phyloP scores from a whole-genome alignment of 2,888 invertebrate genomes.

The Caenorhabditis sp. region DNA sequence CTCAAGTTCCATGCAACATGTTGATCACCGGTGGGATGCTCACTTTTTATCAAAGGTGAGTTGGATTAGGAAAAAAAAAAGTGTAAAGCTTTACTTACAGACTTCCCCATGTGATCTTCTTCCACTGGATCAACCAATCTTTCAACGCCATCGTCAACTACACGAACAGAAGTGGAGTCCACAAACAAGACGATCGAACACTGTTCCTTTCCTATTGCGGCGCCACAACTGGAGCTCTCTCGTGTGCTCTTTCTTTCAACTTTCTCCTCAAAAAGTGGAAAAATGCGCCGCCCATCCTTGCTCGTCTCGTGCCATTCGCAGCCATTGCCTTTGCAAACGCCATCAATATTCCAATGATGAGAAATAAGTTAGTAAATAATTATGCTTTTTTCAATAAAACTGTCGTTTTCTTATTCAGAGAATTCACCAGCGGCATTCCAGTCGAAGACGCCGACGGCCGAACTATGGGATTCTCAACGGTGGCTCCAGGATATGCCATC shows the following conservation, averaged over 20 bases:
- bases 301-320: constrained; percentile 93
- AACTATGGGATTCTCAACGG: constrained; percentile 84
- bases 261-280: constrained; percentile 65
- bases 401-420: constrained; percentile 65
- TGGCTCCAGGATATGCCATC: constrained; percentile 88
- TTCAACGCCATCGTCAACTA: constrained; percentile 99
- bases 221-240: constrained; percentile 71
- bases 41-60: constrained; percentile 88
- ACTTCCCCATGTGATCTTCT: constrained; percentile 93
- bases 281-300: constrained; percentile 88
- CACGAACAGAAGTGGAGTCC: constrained; percentile 89
- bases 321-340: constrained; percentile 97
- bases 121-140: constrained; percentile 89
- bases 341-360: constrained; percentile 96
- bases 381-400: background rate
- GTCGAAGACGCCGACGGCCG: constrained; percentile 67
- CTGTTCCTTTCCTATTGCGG: constrained; percentile 83
- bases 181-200: constrained; percentile 56
- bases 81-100: too few species aligned
- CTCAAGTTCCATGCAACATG: constrained; percentile 97
- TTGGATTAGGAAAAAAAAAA: too few species aligned
- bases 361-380: constrained; percentile 84
- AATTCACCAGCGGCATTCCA: constrained; percentile 70
- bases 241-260: constrained; percentile 70
- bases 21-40: constrained; percentile 97